Evolutionary conservation across 1,140 invertebrate species (phyloP).

Genomic region (Pollicipes pollicipes): DNA sequence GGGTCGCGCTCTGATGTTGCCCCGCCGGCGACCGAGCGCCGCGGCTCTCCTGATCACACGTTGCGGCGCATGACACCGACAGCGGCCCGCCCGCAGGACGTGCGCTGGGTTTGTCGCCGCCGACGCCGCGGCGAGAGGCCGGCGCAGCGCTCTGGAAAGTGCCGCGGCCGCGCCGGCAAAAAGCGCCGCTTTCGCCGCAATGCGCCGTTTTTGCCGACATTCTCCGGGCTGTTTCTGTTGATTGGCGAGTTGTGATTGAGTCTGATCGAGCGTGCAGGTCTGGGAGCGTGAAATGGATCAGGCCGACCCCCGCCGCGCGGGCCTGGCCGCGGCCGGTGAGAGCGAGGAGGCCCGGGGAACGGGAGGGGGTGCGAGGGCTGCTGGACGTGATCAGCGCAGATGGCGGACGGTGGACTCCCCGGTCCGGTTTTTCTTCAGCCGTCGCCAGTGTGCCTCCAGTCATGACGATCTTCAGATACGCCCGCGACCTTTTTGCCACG

Average conservation of each 20-base stretch:
- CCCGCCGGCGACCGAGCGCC: no score
- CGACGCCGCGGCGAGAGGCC: no score
- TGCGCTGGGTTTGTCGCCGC: no score
- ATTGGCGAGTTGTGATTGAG: background rate
- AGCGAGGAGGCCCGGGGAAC: background rate
- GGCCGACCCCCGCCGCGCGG: no score
- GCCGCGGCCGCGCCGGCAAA: background rate
- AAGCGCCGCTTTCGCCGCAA: background rate
- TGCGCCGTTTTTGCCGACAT: background rate
- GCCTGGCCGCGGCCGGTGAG: no score
- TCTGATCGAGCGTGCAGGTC: background rate
- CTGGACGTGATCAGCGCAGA: background rate
- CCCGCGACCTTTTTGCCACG: background rate
- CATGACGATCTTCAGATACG: background rate
- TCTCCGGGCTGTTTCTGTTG: background rate
- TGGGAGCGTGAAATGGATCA: background rate
- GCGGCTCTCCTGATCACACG: no score
- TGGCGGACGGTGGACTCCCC: background rate
- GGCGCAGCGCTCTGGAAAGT: background rate
- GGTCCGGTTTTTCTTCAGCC: background rate
- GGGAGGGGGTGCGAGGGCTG: no score
- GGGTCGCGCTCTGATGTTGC: no score
- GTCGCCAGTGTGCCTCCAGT: background rate
- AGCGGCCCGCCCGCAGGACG: no score
- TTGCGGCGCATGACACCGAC: no score